phyloP scores from a whole-genome alignment of 2,797 vertebrate genomes.

The Okamejei kenojei region DNA sequence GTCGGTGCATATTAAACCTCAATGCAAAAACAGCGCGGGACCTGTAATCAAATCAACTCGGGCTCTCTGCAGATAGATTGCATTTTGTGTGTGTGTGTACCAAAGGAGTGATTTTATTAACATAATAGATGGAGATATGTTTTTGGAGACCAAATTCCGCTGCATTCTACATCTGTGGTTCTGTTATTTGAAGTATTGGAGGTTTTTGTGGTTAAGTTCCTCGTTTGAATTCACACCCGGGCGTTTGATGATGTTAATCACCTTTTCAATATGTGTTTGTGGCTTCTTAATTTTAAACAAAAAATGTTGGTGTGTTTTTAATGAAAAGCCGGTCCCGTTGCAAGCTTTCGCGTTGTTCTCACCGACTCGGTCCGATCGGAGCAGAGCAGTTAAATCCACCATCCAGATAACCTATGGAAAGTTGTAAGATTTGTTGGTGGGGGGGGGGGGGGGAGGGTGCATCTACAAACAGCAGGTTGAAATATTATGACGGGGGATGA shows the following conservation, averaged over 20 bases:
- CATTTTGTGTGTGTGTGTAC: not conserved
- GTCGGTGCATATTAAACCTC: not conserved
- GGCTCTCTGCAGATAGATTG: not conserved
- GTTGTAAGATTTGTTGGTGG: not conserved
- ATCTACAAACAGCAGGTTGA: not conserved
- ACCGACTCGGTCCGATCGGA: not conserved
- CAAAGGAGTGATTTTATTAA: not conserved
- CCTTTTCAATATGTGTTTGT: not conserved
- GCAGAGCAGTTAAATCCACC: not conserved
- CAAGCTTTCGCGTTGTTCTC: not conserved
- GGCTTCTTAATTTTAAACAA: not conserved
- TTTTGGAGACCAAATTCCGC: not conserved
- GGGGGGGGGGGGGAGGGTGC: too few relatives aligned
- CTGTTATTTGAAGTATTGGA: not conserved
- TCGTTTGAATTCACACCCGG: too few relatives aligned
- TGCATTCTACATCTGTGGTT: not conserved
- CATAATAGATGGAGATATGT: not conserved
- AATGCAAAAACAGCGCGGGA: not conserved
- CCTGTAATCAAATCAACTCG: not conserved
- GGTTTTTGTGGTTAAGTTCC: not conserved
- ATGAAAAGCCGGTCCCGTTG: not conserved
- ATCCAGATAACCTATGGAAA: not conserved
- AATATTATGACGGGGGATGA: not conserved
- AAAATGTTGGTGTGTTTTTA: not conserved
- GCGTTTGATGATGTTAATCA: not conserved